phyloP scores from a whole-genome alignment of 2,888 invertebrate species.

The Thymelicus lineola region DNA sequence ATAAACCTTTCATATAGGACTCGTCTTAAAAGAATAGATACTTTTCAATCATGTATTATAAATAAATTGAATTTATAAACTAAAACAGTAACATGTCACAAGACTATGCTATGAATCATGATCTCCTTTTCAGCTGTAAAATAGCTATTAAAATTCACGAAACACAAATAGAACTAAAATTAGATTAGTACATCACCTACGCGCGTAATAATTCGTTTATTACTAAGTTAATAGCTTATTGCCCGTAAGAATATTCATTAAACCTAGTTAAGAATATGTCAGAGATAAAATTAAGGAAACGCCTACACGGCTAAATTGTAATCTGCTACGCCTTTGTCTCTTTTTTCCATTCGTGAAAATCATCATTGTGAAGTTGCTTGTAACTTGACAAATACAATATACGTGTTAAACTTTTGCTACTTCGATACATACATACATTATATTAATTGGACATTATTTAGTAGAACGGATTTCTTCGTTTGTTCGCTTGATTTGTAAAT shows the following conservation, averaged over 20 bases:
- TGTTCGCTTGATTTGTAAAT: too few species aligned
- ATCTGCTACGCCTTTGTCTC: too few species aligned
- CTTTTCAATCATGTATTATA: slow-evolving; percentile 22
- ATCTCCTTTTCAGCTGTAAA: neutral
- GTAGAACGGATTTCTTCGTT: too few species aligned
- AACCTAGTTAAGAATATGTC: slow-evolving; percentile 57
- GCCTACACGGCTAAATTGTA: slow-evolving; percentile 42
- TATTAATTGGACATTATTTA: too few species aligned
- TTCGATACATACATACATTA: too few species aligned
- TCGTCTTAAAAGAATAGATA: too few species aligned
- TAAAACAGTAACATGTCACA: slow-evolving; percentile 41
- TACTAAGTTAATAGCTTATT: slow-evolving; percentile 53
- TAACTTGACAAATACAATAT: too few species aligned
- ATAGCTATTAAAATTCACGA: neutral
- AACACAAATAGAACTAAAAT: slow-evolving; percentile 65
- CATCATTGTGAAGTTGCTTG: too few species aligned
- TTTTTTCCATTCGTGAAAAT: too few species aligned
- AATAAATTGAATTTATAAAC: neutral
- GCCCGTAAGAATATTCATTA: slow-evolving; percentile 54
- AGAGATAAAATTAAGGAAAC: slow-evolving; percentile 52
- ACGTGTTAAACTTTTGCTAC: too few species aligned
- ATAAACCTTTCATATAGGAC: too few species aligned
- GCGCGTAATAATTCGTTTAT: slow-evolving; percentile 50
- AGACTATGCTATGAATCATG: slow-evolving; percentile 45
- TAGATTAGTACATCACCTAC: slow-evolving; percentile 64